A percentile compares a stretch with the other conserved stretches of the same genome.
These are phyloP conservation scores for Hyperoodon ampullatus DNA, from an alignment of 2,113 vertebrate species.

Conservation along the genomic window DNA sequence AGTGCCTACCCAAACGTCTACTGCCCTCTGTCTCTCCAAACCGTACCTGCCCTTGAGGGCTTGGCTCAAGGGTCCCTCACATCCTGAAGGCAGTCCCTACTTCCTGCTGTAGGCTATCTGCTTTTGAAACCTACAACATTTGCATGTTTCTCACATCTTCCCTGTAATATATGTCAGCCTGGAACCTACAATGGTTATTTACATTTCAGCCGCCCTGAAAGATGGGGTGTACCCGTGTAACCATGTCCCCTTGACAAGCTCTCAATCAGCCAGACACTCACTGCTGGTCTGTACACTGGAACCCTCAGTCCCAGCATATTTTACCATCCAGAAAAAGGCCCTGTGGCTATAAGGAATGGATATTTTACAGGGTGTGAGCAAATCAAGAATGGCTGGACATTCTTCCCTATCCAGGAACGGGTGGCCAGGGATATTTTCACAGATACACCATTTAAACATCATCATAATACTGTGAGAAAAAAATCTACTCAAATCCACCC, in stretches of 20 bases:
- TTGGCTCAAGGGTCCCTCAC: fast-evolving
- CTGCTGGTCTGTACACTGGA: not conserved
- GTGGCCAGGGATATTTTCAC: not conserved
- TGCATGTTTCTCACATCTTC: not conserved
- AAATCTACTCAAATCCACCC: not conserved
- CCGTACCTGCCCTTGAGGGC: fast-evolving
- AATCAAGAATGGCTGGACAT: not conserved
- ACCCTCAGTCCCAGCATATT: not conserved
- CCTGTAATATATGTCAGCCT: not conserved
- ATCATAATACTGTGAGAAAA: not conserved
- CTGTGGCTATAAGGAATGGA: not conserved
- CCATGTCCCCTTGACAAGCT: not conserved
- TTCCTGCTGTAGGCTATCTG: not conserved
- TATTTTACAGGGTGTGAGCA: not conserved
- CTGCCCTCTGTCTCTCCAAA: not conserved
- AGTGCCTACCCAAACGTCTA: fast-evolving
- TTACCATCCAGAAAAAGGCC: not conserved
- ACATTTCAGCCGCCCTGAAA: not conserved
- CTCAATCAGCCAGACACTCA: not conserved
- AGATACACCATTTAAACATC: not conserved
- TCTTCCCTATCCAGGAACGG: not conserved
- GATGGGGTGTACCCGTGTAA: fast-evolving
- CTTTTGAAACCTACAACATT: not conserved
- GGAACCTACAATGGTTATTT: not conserved
- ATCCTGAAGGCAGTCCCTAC: not conserved